Conservation (phyloP, 2,797 vertebrate species). For the Myoxocephalus aenaeus region DNA sequence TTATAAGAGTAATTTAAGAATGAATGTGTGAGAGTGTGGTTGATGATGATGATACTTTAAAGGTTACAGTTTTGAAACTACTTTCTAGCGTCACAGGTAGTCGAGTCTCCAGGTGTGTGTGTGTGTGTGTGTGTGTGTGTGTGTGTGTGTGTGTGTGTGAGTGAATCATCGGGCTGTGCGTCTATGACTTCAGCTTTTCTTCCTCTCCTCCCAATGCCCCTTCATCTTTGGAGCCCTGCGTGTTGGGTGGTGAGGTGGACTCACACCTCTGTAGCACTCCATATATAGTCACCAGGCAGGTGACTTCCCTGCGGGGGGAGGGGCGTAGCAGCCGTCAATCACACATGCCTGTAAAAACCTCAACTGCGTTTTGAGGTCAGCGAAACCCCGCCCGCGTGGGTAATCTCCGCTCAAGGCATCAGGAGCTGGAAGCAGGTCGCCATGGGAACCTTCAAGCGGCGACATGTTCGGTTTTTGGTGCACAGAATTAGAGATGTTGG, state of each 20-base stretch:
- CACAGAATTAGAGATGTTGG: neutral
- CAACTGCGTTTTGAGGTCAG: conserved; percentile 31
- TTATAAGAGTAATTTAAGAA: neutral
- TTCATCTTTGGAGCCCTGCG: conserved; percentile 1
- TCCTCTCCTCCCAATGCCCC: conserved; percentile 47
- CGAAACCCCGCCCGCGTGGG: conserved; percentile 17
- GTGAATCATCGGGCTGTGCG: conserved; percentile 45
- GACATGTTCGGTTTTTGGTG: conserved; percentile 13
- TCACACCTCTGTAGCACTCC: conserved; percentile 14
- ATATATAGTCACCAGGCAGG: conserved; percentile 36
- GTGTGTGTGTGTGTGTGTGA: neutral
- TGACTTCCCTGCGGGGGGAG: neutral
- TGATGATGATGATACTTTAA: conserved; percentile 3
- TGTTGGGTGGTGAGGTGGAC: neutral
- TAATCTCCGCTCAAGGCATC: neutral
- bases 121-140: conserved; percentile 16
- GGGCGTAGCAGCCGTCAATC: conserved; percentile 52
- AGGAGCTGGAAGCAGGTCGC: conserved; percentile 26
- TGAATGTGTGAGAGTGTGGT: conserved; percentile 9
- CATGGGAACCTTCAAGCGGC: conserved; percentile 35
- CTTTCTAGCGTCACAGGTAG: neutral
- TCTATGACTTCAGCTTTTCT: conserved; percentile 42
- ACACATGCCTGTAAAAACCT: conserved; percentile 36
- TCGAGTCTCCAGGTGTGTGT: conserved; percentile 1
- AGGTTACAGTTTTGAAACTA: neutral